Evolutionary conservation across 1,140 invertebrate genomes (phyloP).

Genomic region (Colletes gigas): DNA sequence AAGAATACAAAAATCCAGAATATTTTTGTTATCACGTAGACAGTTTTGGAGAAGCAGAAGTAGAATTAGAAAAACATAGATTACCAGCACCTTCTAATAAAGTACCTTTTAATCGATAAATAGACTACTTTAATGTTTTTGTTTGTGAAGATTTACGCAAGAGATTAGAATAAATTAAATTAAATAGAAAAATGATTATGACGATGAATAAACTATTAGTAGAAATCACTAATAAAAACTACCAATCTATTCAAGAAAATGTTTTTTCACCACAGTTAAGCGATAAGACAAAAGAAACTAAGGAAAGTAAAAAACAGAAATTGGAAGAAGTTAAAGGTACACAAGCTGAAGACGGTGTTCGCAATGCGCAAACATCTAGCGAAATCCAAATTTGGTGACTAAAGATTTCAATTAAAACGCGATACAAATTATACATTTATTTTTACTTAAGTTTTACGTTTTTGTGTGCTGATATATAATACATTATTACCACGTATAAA

Average conservation of each 20-base stretch:
- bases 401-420: conserved; percentile 7
- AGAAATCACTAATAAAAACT: conserved; percentile 1
- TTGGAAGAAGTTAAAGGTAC: conserved; percentile 17
- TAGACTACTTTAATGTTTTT: neutral
- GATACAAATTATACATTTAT: conserved; percentile 49
- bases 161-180: conserved; percentile 15
- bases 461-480: conserved; percentile 97
- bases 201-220: conserved; percentile 52
- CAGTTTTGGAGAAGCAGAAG: conserved; percentile 91
- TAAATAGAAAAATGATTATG: conserved; percentile 54
- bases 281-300: conserved; percentile 67
- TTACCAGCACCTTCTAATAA: conserved; percentile 86
- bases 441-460: conserved; percentile 86
- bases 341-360: neutral
- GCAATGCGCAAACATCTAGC: neutral
- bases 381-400: neutral
- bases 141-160: neutral
- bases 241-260: neutral
- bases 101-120: conserved; percentile 58
- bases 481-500: conserved; percentile 99
- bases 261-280: conserved; percentile 46
- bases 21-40: conserved; percentile 91
- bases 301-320: conserved; percentile 39
- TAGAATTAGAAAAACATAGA: conserved; percentile 90
- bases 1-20: conserved; percentile 92